phyloP scores from a whole-genome alignment of 2,797 vertebrate genomes.

The Diglossa cyanea region DNA sequence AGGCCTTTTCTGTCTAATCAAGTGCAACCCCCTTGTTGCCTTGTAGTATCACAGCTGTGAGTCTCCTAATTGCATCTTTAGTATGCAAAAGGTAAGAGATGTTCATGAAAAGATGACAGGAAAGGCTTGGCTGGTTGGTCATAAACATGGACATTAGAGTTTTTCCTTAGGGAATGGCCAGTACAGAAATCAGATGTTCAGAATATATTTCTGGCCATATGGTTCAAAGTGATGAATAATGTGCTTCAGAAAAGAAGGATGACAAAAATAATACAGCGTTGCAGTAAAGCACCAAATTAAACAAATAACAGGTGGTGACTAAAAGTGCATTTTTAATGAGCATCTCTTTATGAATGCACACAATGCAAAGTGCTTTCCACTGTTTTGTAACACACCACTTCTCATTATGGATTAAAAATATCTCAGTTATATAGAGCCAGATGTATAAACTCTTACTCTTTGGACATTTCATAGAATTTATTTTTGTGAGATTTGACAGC shows the following conservation, averaged over 20 bases:
- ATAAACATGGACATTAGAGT: not conserved
- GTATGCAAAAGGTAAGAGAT: not conserved
- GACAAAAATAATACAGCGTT: not conserved
- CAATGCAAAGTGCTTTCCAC: slow-evolving; percentile 21
- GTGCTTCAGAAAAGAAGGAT: not conserved
- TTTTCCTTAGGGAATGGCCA: slow-evolving; percentile 10
- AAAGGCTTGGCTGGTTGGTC: not conserved
- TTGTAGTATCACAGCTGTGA: slow-evolving; percentile 1
- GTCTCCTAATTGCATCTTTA: slow-evolving; percentile 12
- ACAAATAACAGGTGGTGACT: slow-evolving; percentile 51
- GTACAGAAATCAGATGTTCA: slow-evolving; percentile 37
- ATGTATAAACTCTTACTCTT: not conserved
- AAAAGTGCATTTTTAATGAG: slow-evolving; percentile 52
- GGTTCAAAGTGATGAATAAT: slow-evolving; percentile 32
- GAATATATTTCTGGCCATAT: slow-evolving; percentile 26
- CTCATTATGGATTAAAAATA: not conserved
- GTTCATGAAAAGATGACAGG: not conserved
- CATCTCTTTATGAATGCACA: not conserved
- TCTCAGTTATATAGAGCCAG: not conserved
- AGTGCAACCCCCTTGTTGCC: not conserved
- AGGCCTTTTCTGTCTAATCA: not conserved
- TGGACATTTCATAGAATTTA: not conserved
- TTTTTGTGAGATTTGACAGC: not conserved
- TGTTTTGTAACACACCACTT: not conserved
- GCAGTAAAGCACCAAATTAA: not conserved